Evolutionary conservation across 1,140 invertebrate species (phyloP).

Genomic region (Cyclina sinensis): DNA sequence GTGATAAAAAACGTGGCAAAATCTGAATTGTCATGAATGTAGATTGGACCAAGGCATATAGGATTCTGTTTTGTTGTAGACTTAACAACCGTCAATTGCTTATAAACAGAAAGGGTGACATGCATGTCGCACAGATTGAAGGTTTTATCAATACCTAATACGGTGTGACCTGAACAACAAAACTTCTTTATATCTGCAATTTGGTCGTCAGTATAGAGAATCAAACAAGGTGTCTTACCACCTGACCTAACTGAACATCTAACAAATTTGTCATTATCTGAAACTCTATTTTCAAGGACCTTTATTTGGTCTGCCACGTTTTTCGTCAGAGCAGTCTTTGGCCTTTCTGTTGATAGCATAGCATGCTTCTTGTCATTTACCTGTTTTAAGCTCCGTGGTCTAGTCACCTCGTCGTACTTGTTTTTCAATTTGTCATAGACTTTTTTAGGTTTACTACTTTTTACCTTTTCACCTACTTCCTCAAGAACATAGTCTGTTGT

Average conservation of each 20-base stretch:
- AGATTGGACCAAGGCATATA: constrained; percentile 65
- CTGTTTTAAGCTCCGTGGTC: constrained; percentile 36
- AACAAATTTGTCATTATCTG: constrained; percentile 39
- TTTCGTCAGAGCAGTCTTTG: background rate
- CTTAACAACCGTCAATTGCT: constrained; percentile 32
- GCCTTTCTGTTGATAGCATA: constrained; percentile 24
- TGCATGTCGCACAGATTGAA: constrained; percentile 69
- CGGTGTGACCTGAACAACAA: constrained; percentile 52
- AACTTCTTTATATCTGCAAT: too few species aligned
- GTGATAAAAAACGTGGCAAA: constrained; percentile 53
- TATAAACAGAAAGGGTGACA: constrained; percentile 50
- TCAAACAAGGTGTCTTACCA: constrained; percentile 47
- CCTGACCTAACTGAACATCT: constrained; percentile 37
- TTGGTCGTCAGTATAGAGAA: constrained; percentile 68
- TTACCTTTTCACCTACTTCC: background rate
- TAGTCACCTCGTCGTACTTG: constrained; percentile 61
- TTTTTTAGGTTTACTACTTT: too few species aligned
- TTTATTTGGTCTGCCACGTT: constrained; percentile 67
- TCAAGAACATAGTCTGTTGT: constrained; percentile 54
- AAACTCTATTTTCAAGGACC: constrained; percentile 59
- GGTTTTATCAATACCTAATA: constrained; percentile 68
- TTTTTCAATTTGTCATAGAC: constrained; percentile 42
- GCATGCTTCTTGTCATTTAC: constrained; percentile 52
- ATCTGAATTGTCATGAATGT: constrained; percentile 67
- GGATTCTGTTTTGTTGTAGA: background rate